A percentile compares a stretch with the other conserved stretches of the same genome.
phyloP scores from a whole-genome alignment of 1,140 invertebrate species.

The Monomorium pharaonis region DNA sequence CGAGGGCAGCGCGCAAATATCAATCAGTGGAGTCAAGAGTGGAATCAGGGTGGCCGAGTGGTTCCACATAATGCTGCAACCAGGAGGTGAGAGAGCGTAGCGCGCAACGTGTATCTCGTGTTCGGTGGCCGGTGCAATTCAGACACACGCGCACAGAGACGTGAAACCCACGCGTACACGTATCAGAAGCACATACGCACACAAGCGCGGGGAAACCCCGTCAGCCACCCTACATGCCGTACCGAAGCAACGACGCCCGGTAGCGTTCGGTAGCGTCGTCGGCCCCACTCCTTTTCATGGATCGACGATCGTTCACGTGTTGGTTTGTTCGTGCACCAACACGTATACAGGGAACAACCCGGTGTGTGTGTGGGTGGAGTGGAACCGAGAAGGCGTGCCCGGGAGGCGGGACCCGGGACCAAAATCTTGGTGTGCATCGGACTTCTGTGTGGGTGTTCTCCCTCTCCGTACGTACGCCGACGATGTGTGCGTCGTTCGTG shows the following conservation, averaged over 20 bases:
- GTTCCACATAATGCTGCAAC: conserved; percentile 76
- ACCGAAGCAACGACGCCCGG: conserved; percentile 33
- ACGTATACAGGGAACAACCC: conserved; percentile 13
- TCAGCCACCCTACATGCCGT: conserved; percentile 52
- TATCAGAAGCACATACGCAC: conserved; percentile 26
- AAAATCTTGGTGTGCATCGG: conserved; percentile 76
- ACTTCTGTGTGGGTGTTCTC: conserved; percentile 66
- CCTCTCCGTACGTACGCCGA: not conserved
- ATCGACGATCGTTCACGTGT: conserved; percentile 49
- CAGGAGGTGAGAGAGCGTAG: conserved; percentile 65
- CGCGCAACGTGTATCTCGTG: conserved; percentile 60
- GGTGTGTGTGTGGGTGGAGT: conserved; percentile 66
- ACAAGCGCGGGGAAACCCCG: conserved; percentile 45
- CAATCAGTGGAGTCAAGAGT: conserved; percentile 78
- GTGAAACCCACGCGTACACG: not conserved
- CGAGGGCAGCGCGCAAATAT: conserved; percentile 72
- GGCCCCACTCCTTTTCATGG: conserved; percentile 16
- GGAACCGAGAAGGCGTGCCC: conserved; percentile 69
- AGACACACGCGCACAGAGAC: not conserved
- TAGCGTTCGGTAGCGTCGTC: conserved; percentile 36
- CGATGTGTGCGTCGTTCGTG: conserved; percentile 16
- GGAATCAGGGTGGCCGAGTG: conserved; percentile 79
- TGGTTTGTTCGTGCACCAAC: conserved; percentile 21
- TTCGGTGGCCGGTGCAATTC: conserved; percentile 56
- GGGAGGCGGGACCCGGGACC: conserved; percentile 74